Evolutionary conservation across 2,113 vertebrate species (phyloP), one percentile per base, ranked within the genome.

Genomic region (Panthera leo): DNA sequence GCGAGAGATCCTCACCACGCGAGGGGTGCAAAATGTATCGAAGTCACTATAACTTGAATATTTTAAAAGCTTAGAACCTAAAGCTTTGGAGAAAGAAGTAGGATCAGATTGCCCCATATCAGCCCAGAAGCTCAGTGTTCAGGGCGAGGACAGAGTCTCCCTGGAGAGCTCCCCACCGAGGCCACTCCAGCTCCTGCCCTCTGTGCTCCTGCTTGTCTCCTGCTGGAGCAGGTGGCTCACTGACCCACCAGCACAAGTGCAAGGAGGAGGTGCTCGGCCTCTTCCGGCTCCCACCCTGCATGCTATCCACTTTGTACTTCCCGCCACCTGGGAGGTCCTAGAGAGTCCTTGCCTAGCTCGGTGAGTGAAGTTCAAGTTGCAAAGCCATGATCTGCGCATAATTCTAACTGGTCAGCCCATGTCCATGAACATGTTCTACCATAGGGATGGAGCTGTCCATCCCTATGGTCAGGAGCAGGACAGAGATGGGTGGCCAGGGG

Each of bases 261-360:
- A 0, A 48, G 14, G 63, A 39, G 0, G 2, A 1, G 0, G 16
- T 3, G 2, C 14, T n/a, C 25, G 51, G 21, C 4, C 11, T 31
- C 48, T 23, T 25, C 13, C 55, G 19, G 18, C 51, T 1, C 23
- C 45, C 39, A 39, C 45, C 16, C 36, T 5, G 15, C 45, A 53
- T 0, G 1, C 29, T 9, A 34, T 19, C 21, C 67, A 4, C 25
- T 6, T 63, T 21, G 36, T 14, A 76, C 13, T 2, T 53, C 76
- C 10, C 11, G 14, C 70, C 51, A 10, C 61, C 92, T 34, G 11
- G 45, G 73, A 65, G 45, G 42, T 42, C 67, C 27, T 42, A n/a
- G 14, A 36, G 36, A 5, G 16, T 55, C 58, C 80, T 42, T 18
- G 7, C 23, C 29, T 51, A 27, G 15, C 63, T 4, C 63, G 51